Conservation (phyloP, 2,797 vertebrate genomes). For the Cynopterus sphinx region DNA sequence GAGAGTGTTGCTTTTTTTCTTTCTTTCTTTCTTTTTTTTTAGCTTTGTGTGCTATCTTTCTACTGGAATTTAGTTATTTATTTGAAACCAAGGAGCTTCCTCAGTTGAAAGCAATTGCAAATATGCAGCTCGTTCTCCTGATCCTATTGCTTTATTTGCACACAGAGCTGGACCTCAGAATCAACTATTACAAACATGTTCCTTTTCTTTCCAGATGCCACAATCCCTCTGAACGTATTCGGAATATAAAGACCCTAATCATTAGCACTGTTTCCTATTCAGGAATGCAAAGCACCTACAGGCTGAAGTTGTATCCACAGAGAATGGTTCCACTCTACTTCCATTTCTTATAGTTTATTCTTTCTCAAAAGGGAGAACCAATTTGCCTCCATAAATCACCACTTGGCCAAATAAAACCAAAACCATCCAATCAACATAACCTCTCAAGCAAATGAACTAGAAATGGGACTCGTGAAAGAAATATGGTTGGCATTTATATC, state of each 20-base stretch:
- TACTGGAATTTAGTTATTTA: conserved; percentile 7
- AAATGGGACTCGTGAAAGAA: conserved; percentile 30
- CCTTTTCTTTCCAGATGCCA: neutral
- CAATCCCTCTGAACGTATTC: conserved; percentile 24
- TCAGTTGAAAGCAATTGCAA: neutral
- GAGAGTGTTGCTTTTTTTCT: neutral
- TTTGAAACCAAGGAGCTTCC: neutral
- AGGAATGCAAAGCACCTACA: conserved; percentile 42
- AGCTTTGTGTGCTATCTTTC: neutral
- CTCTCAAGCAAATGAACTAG: conserved; percentile 24
- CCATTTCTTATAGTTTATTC: conserved; percentile 28
- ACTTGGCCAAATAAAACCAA: conserved; percentile 43
- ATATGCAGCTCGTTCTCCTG: neutral
- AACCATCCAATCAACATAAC: conserved; percentile 32
- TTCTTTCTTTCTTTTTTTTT: neutral
- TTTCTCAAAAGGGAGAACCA: conserved; percentile 41
- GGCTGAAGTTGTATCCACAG: neutral
- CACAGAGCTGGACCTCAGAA: neutral
- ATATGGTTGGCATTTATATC: conserved; percentile 16
- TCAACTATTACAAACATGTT: neutral
- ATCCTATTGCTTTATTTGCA: neutral
- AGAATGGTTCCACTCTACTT: neutral
- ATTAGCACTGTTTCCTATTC: conserved; percentile 39
- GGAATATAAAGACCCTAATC: conserved; percentile 52
- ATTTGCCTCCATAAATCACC: conserved; percentile 6